phyloP scores from a whole-genome alignment of 30 jellyfish, hydroid and myxozoan species.

The Hydractinia symbiolongicarpus region DNA sequence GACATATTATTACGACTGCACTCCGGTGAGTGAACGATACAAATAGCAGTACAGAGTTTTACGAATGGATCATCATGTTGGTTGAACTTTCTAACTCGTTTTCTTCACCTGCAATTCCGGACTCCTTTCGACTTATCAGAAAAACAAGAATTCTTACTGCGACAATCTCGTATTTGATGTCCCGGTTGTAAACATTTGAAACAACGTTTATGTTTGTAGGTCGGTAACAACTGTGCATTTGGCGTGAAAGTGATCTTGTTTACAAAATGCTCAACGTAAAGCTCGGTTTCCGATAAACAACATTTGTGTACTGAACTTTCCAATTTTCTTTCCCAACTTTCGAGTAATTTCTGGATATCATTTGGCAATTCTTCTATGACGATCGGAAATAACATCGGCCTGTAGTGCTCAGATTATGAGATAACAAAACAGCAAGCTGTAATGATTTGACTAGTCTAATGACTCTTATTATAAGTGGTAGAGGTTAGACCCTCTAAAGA shows the following conservation, averaged over 20 bases:
- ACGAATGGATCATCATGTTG: neutral
- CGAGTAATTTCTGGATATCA: too few species aligned
- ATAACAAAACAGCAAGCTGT: too few species aligned
- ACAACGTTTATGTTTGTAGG: too few species aligned
- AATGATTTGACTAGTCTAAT: too few species aligned
- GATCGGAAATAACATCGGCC: neutral
- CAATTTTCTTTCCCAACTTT: neutral
- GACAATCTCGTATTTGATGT: neutral
- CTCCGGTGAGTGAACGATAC: too few species aligned
- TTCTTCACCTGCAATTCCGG: too few species aligned
- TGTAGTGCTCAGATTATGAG: neutral
- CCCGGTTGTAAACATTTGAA: neutral
- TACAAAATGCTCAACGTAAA: neutral
- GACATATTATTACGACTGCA: too few species aligned
- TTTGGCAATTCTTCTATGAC: conserved; percentile 2
- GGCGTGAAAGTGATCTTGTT: neutral
- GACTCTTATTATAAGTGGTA: too few species aligned
- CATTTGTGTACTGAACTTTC: neutral
- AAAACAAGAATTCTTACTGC: too few species aligned
- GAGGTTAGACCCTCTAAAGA: too few species aligned
- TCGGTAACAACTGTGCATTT: neutral
- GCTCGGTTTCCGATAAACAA: neutral
- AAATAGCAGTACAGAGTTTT: neutral
- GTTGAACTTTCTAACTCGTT: too few species aligned
- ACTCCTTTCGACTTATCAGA: too few species aligned